These are phyloP conservation scores for Gadus macrocephalus DNA, from an alignment of 2,113 vertebrate genomes.

Conservation along the genomic window DNA sequence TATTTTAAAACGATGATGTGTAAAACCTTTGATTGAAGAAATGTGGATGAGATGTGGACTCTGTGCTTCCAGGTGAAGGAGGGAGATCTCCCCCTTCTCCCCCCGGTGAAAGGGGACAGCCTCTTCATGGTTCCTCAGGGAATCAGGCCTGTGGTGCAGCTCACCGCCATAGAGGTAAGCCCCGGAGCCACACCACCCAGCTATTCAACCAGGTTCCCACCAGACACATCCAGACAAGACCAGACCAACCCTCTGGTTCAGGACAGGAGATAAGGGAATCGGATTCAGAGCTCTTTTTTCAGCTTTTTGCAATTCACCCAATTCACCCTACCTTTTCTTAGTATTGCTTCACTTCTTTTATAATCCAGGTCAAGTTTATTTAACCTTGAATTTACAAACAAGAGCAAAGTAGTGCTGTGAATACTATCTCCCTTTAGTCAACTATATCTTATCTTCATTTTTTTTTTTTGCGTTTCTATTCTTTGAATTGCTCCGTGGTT, in stretches of 20 bases:
- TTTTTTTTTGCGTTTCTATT: no score
- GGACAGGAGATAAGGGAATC: background rate
- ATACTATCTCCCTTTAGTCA: no score
- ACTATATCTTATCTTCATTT: no score
- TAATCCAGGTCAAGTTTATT: no score
- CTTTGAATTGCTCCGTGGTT: background rate
- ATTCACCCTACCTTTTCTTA: no score
- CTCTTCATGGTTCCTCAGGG: slow-evolving; percentile 98
- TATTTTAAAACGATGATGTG: no score
- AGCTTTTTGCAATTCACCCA: no score
- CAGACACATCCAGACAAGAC: slow-evolving; percentile 50
- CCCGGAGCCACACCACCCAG: background rate
- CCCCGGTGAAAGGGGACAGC: slow-evolving; percentile 81
- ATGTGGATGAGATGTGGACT: background rate
- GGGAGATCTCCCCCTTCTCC: slow-evolving; percentile 84
- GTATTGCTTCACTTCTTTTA: no score
- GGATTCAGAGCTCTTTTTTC: no score
- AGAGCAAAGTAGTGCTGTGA: no score
- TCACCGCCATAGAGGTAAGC: slow-evolving; percentile 89
- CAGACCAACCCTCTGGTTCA: slow-evolving; percentile 16
- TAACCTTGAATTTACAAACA: no score
- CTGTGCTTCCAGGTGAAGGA: slow-evolving; percentile 63
- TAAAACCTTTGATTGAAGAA: background rate
- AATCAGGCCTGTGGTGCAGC: slow-evolving; percentile 93
- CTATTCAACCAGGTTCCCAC: slow-evolving; percentile 31